Conservation (phyloP, 1,140 invertebrate genomes). For the Plectrocnemia conspersa region DNA sequence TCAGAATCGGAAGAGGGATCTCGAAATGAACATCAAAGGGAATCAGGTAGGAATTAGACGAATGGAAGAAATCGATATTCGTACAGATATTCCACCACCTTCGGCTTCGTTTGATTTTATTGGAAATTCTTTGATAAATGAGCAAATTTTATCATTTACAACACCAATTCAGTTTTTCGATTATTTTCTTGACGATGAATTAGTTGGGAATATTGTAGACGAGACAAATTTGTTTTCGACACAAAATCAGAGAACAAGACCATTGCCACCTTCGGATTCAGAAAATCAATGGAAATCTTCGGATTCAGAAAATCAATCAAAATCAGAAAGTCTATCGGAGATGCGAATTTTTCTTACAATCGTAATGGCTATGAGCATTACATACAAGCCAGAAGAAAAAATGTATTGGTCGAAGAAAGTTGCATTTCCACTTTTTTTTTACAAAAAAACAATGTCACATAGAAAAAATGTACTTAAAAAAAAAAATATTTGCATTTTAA, state of each 20-base stretch:
- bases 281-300: constrained; percentile 4
- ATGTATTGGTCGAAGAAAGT: too few relatives aligned
- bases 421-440: too few relatives aligned
- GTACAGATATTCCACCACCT: constrained; percentile 9
- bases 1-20: constrained; percentile 7
- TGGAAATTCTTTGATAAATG: constrained; percentile 5
- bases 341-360: constrained; percentile 3
- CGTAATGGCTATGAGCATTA: constrained; percentile 7
- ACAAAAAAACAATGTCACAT: too few relatives aligned
- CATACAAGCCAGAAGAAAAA: constrained; percentile 8
- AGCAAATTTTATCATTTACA: constrained; percentile 6
- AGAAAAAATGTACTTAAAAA: too few relatives aligned
- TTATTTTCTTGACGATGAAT: constrained; percentile 9
- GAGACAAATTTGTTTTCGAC: constrained; percentile 10
- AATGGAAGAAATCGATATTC: constrained; percentile 1
- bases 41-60: not conserved
- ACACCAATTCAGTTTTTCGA: not conserved
- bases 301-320: not conserved
- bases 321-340: not conserved
- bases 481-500: too few relatives aligned
- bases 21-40: constrained; percentile 5
- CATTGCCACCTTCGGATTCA: constrained; percentile 1
- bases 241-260: constrained; percentile 4
- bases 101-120: constrained; percentile 6
- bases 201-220: constrained; percentile 1